A percentile compares a stretch with the other conserved stretches of the same genome.
Conservation (phyloP, 2,888 invertebrate genomes). For the Campoplex nolae region DNA sequence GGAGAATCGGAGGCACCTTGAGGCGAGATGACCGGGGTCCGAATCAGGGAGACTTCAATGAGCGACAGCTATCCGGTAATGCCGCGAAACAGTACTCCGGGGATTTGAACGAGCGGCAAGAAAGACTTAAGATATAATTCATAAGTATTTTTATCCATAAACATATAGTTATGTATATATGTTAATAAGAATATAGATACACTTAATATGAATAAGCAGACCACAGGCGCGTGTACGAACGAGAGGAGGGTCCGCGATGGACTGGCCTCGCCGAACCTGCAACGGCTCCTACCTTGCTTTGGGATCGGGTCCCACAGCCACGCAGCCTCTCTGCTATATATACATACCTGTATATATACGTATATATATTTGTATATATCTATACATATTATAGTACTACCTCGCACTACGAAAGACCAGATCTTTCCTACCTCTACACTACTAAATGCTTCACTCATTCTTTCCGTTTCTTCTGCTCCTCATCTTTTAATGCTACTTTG, state of each 20-base stretch:
- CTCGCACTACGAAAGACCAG: conserved; percentile 72
- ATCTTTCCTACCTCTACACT: conserved; percentile 73
- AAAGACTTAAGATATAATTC: conserved; percentile 67
- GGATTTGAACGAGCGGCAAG: conserved; percentile 79
- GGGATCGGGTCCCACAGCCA: conserved; percentile 83
- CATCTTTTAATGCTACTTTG: conserved; percentile 40
- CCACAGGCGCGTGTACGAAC: conserved; percentile 79
- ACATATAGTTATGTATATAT: conserved; percentile 9
- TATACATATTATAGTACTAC: conserved; percentile 70
- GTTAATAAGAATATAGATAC: conserved; percentile 6
- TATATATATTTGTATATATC: conserved; percentile 42
- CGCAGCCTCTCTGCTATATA: conserved; percentile 66
- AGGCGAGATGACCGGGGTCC: conserved; percentile 20
- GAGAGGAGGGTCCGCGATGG: conserved; percentile 84
- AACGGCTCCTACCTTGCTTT: conserved; percentile 81
- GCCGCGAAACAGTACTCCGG: conserved; percentile 72
- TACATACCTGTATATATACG: conserved; percentile 33
- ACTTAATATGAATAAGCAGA: conserved; percentile 24
- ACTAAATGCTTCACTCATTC: conserved; percentile 47
- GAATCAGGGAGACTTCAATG: conserved; percentile 66
- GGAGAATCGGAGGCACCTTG: not conserved
- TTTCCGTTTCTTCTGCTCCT: conserved; percentile 57
- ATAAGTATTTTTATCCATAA: not conserved
- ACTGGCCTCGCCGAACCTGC: conserved; percentile 80
- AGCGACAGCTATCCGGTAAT: conserved; percentile 47